These are phyloP conservation scores for Thunnus maccoyii DNA, from an alignment of 2,113 vertebrate species.

Conservation along the genomic window DNA sequence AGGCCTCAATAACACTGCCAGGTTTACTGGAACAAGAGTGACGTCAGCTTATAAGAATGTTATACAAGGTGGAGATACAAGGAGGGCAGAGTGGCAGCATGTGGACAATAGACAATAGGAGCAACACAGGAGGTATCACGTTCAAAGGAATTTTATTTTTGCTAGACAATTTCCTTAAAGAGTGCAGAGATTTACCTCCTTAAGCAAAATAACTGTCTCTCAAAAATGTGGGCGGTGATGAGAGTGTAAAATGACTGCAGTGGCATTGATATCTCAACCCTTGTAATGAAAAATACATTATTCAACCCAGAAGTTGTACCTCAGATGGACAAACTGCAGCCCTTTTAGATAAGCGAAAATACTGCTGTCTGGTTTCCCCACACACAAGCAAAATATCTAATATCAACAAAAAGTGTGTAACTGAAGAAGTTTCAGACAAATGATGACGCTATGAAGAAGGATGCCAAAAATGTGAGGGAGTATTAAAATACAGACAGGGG, in stretches of 20 bases:
- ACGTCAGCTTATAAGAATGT: constrained; percentile 73
- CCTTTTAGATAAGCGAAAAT: constrained; percentile 8
- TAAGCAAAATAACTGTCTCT: neutral
- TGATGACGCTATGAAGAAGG: neutral
- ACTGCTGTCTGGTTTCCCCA: neutral
- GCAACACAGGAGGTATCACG: constrained; percentile 19
- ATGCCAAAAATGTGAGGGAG: constrained; percentile 6
- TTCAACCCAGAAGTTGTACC: neutral
- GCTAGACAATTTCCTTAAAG: constrained; percentile 10
- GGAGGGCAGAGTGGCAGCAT: constrained; percentile 54
- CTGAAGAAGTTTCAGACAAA: neutral
- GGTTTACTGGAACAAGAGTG: constrained; percentile 76
- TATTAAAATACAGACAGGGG: constrained; percentile 9
- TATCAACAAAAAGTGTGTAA: constrained; percentile 2
- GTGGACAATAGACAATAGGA: constrained; percentile 62
- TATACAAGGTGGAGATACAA: constrained; percentile 64
- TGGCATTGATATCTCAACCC: neutral
- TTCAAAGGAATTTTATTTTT: constrained; percentile 44
- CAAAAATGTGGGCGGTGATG: constrained; percentile 15
- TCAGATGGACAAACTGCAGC: constrained; percentile 1
- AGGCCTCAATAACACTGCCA: constrained; percentile 64
- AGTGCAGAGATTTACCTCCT: neutral
- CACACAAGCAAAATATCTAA: neutral
- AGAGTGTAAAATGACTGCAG: constrained; percentile 11
- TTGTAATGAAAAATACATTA: neutral